phyloP scores from a whole-genome alignment of 2,113 vertebrate species.

The Hepsetus odoe region DNA sequence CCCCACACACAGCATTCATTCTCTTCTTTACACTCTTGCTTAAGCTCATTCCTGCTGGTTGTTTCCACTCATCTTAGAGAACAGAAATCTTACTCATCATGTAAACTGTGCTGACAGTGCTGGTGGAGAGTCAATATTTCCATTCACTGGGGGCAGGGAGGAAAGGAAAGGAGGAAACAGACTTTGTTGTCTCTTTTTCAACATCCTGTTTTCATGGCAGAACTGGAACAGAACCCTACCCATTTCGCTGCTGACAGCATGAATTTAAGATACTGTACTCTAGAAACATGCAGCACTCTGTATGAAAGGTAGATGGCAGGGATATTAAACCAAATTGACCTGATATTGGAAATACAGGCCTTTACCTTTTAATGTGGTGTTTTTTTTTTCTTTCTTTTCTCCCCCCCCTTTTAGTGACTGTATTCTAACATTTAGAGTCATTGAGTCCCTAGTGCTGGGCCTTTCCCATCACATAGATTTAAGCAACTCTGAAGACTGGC shows the following conservation, averaged over 20 bases:
- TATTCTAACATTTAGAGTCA: too few relatives aligned
- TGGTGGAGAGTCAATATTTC: conserved; percentile 2
- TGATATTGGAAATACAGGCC: too few relatives aligned
- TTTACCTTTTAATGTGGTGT: too few relatives aligned
- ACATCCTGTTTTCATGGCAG: conserved; percentile 5
- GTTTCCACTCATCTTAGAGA: not conserved
- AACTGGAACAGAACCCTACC: not conserved
- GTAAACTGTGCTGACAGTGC: not conserved
- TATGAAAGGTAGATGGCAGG: too few relatives aligned
- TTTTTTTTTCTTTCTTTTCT: too few relatives aligned
- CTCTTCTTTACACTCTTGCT: not conserved
- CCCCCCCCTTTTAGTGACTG: too few relatives aligned
- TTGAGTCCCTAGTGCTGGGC: too few relatives aligned
- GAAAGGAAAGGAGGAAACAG: not conserved
- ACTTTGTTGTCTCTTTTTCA: not conserved
- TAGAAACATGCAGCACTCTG: too few relatives aligned
- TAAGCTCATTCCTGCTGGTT: not conserved
- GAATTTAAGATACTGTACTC: too few relatives aligned
- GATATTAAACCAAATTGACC: too few relatives aligned
- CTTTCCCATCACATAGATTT: too few relatives aligned
- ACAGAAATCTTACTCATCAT: conserved; percentile 5
- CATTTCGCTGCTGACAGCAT: not conserved
- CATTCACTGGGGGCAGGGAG: not conserved
- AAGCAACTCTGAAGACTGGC: too few relatives aligned
- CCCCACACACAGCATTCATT: not conserved